These are phyloP conservation scores for Callyntrura guangdongensis DNA, from an alignment of 2,888 invertebrate genomes.

Conservation along the genomic window DNA sequence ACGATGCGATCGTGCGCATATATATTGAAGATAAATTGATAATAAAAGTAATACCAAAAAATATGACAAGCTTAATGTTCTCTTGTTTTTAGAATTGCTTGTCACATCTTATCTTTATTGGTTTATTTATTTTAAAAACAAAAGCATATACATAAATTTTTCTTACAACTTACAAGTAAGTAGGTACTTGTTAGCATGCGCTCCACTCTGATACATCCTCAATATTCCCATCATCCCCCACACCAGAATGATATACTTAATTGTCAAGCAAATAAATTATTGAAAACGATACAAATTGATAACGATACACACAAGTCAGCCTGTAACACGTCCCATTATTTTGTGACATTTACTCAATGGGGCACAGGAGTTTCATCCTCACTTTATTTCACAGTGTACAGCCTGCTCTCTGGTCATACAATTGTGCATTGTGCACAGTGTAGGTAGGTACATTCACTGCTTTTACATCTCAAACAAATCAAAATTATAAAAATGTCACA, in stretches of 20 bases:
- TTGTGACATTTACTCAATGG: not conserved
- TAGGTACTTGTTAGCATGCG: not conserved
- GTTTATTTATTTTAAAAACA: not conserved
- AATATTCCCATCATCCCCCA: not conserved
- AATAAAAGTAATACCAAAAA: not conserved
- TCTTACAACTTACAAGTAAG: not conserved
- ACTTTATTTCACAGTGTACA: not conserved
- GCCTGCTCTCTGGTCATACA: not conserved
- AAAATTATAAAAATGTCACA: not conserved
- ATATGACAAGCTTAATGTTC: not conserved
- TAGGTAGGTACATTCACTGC: not conserved
- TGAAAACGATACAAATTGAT: not conserved
- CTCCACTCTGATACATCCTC: not conserved
- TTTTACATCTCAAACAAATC: not conserved
- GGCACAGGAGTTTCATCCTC: not conserved
- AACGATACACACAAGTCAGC: not conserved
- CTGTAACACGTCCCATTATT: not conserved
- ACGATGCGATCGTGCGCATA: no score
- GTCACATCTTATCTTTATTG: conserved; percentile 9
- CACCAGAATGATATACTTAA: no score
- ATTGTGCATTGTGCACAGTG: no score
- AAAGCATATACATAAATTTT: conserved; percentile 12
- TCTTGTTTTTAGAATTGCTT: conserved; percentile 9
- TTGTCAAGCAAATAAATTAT: not conserved
- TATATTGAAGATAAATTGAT: not conserved